These are phyloP conservation scores for Andrena bicolor DNA, from an alignment of 2,888 invertebrate species.

Conservation along the genomic window DNA sequence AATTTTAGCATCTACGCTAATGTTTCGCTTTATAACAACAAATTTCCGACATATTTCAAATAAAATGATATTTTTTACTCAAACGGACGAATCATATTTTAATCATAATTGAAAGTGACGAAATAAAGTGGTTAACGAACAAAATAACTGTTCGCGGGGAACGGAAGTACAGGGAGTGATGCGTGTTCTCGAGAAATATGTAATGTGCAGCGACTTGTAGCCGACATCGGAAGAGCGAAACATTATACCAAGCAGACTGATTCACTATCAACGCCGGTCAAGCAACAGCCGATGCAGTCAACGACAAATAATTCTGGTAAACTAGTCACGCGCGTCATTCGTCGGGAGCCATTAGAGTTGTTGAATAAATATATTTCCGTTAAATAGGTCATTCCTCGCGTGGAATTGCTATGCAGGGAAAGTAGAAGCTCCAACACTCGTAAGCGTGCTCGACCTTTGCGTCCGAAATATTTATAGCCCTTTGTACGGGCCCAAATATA, in stretches of 20 bases:
- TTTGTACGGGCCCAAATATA: neutral
- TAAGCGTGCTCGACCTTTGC: neutral
- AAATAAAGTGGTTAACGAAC: neutral
- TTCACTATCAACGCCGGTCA: slow-evolving; percentile 28
- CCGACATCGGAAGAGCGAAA: neutral
- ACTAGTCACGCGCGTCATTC: neutral
- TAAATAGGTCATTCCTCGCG: too few species aligned
- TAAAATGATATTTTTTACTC: slow-evolving; percentile 75
- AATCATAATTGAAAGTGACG: slow-evolving; percentile 12
- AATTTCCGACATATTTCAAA: slow-evolving; percentile 63
- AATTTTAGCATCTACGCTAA: slow-evolving; percentile 64
- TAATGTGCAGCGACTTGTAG: neutral
- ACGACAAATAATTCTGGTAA: neutral
- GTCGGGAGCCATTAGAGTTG: neutral
- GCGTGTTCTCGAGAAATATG: neutral
- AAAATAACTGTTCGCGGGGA: neutral
- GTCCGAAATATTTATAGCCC: neutral
- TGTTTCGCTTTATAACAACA: slow-evolving; percentile 67
- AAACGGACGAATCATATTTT: slow-evolving; percentile 26
- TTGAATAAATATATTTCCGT: neutral
- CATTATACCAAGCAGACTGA: slow-evolving; percentile 22
- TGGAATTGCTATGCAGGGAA: neutral
- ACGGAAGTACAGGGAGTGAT: neutral
- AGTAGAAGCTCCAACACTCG: neutral
- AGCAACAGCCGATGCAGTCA: slow-evolving; percentile 2